A percentile compares a stretch with the other conserved stretches of the same genome.
phyloP scores from a whole-genome alignment of 2,113 vertebrate species.

The Cottus gobio region DNA sequence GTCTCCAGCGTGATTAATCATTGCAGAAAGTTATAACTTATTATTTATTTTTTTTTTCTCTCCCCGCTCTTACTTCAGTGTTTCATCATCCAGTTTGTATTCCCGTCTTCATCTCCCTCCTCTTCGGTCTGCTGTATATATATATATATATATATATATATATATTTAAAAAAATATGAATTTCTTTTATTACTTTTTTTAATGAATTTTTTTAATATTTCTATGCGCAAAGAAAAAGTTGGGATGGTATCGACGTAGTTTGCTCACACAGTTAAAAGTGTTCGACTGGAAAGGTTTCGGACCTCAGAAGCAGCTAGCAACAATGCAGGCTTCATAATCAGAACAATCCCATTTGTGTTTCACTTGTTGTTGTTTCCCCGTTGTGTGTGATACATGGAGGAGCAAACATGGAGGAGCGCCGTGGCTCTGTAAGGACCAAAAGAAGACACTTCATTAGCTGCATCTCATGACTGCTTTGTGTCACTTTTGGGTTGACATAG shows the following conservation, averaged over 20 bases:
- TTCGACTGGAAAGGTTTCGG: background rate
- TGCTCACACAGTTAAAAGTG: background rate
- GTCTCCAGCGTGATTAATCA: conserved; percentile 14
- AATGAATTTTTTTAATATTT: background rate
- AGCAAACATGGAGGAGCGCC: too few relatives aligned
- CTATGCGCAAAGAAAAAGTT: background rate
- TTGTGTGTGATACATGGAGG: background rate
- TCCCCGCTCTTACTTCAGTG: conserved; percentile 5
- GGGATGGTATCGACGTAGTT: background rate
- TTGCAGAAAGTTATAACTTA: conserved; percentile 1
- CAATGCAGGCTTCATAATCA: background rate
- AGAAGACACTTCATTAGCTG: background rate
- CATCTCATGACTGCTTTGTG: background rate
- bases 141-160: too few relatives aligned
- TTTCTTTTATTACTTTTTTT: too few relatives aligned
- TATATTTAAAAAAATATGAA: too few relatives aligned
- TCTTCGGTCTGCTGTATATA: background rate
- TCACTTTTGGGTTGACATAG: background rate
- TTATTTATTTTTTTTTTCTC: background rate
- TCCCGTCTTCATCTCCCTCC: background rate
- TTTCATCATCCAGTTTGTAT: conserved; percentile 23
- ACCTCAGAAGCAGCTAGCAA: background rate
- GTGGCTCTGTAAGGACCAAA: background rate
- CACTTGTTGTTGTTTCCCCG: background rate
- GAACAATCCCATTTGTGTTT: background rate